Conservation (phyloP, 2,888 invertebrate genomes). For the Apeira syringaria region DNA sequence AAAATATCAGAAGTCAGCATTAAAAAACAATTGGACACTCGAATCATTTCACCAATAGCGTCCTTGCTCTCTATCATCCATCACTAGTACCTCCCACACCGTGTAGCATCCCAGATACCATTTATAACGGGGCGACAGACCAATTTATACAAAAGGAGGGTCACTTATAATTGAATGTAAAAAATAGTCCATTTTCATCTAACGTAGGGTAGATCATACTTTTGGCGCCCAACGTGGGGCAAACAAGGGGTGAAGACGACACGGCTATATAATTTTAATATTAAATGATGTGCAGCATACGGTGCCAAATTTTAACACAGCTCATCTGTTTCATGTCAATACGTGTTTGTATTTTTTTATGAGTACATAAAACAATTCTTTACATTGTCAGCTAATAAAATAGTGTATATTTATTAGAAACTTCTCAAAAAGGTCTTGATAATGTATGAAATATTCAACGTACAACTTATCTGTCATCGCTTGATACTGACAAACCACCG, state of each 20-base stretch:
- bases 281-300: constrained; percentile 63
- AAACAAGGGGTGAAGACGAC: constrained; percentile 37
- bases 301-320: constrained; percentile 37
- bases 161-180: constrained; percentile 78
- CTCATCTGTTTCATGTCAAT: constrained; percentile 28
- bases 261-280: constrained; percentile 71
- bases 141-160: constrained; percentile 77
- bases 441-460: too few species aligned
- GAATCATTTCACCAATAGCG: constrained; percentile 51
- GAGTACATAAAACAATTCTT: too few species aligned
- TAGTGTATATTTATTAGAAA: too few species aligned
- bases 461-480: too few species aligned
- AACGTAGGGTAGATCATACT: constrained; percentile 37
- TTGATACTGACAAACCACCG: too few species aligned
- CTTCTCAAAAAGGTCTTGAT: too few species aligned
- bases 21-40: constrained; percentile 14
- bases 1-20: too few species aligned
- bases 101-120: constrained; percentile 60
- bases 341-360: neutral
- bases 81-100: constrained; percentile 68
- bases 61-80: constrained; percentile 49
- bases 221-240: constrained; percentile 26
- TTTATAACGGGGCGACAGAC: constrained; percentile 75
- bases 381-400: too few species aligned
- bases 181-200: constrained; percentile 68